phyloP scores from a whole-genome alignment of 2,888 invertebrate species.

The Piscicola geometra region DNA sequence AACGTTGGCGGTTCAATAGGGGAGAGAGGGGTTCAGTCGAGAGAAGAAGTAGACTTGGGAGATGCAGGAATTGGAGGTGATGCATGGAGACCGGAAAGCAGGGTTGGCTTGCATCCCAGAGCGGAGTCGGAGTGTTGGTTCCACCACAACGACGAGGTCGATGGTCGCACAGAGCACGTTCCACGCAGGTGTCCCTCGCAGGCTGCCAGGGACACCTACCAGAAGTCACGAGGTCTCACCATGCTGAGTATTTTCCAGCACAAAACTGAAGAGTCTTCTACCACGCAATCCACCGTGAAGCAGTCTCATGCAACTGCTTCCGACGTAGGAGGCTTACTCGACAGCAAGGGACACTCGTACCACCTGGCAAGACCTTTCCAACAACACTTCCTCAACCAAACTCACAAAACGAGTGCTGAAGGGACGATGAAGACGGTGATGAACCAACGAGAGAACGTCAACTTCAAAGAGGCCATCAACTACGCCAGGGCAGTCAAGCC shows the following conservation, averaged over 20 bases:
- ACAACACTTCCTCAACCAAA: slow-evolving; percentile 32
- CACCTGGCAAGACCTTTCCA: not conserved
- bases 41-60: not conserved
- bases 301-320: slow-evolving; percentile 14
- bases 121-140: slow-evolving; percentile 39
- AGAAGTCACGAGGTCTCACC: slow-evolving; percentile 8
- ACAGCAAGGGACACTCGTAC: not conserved
- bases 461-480: slow-evolving; percentile 32
- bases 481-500: slow-evolving; percentile 39
- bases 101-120: slow-evolving; percentile 36
- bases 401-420: slow-evolving; percentile 38
- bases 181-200: not conserved
- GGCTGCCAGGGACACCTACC: slow-evolving; percentile 17
- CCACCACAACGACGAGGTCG: slow-evolving; percentile 12
- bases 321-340: not conserved
- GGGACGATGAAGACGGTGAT: slow-evolving; percentile 43
- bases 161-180: not conserved
- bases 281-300: not conserved
- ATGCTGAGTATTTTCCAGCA: slow-evolving; percentile 25
- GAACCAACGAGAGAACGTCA: slow-evolving; percentile 41
- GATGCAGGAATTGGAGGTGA: not conserved
- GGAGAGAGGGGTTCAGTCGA: slow-evolving; percentile 28
- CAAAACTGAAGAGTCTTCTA: not conserved
- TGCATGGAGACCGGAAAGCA: slow-evolving; percentile 35
- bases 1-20: slow-evolving; percentile 38